phyloP scores from a whole-genome alignment of 35 echinoderm and acorn worm genomes.

The Strongylocentrotus purpuratus region DNA sequence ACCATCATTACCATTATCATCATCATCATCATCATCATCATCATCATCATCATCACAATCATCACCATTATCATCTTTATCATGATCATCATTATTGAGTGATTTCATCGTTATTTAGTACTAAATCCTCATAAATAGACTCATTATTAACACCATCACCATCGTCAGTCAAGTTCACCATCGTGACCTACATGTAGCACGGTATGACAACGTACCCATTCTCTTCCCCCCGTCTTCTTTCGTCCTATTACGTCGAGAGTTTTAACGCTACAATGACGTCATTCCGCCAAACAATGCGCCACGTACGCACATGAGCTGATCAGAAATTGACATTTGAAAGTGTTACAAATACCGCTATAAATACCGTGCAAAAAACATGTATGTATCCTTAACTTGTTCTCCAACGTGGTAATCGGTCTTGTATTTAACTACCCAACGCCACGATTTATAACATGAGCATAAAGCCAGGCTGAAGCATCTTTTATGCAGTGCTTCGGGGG shows the following conservation, averaged over 20 bases:
- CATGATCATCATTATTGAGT: background rate
- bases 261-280: background rate
- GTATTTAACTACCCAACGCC: background rate
- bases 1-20: too few species aligned
- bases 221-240: background rate
- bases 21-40: background rate
- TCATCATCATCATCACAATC: background rate
- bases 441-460: background rate
- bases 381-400: too few species aligned
- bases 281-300: background rate
- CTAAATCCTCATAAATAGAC: background rate
- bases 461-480: background rate
- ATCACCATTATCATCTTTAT: background rate
- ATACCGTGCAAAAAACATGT: background rate
- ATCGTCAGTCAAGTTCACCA: background rate
- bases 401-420: too few species aligned
- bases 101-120: background rate
- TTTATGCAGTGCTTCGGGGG: background rate
- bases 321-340: background rate
- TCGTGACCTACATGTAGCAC: background rate
- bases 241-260: background rate
- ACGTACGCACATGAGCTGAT: background rate
- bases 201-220: background rate
- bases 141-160: background rate
- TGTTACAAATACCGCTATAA: background rate